Conservation (phyloP, 2,888 invertebrate genomes). For the Napeogenes sylphis region DNA sequence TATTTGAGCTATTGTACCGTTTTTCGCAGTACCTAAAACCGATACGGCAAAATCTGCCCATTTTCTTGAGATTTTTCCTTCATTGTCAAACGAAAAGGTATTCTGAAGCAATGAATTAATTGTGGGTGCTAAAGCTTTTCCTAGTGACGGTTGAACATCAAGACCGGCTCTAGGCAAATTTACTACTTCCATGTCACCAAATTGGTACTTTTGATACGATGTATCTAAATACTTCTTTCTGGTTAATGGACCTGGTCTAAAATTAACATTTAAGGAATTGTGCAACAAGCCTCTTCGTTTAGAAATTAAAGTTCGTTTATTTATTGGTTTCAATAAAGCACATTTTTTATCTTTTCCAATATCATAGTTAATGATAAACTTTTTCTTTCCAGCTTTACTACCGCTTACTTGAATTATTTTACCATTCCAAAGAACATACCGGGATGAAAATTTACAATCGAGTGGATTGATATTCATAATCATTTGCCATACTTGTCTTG, state of each 20-base stretch:
- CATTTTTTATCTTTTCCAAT: conserved; percentile 37
- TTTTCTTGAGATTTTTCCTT: conserved; percentile 62
- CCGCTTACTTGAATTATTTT: conserved; percentile 58
- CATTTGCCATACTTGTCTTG: conserved; percentile 67
- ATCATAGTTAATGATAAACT: conserved; percentile 54
- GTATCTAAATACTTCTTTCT: conserved; percentile 67
- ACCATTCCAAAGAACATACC: conserved; percentile 61
- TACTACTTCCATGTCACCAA: conserved; percentile 66
- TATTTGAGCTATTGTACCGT: conserved; percentile 39
- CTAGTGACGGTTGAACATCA: conserved; percentile 66
- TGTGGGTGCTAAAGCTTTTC: conserved; percentile 63
- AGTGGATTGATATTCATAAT: conserved; percentile 63
- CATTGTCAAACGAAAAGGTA: conserved; percentile 44
- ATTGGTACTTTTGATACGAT: conserved; percentile 60
- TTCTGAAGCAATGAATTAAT: conserved; percentile 62
- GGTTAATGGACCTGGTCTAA: conserved; percentile 77
- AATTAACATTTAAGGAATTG: conserved; percentile 59
- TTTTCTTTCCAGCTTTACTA: conserved; percentile 58
- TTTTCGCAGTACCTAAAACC: conserved; percentile 55
- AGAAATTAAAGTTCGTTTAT: conserved; percentile 30
- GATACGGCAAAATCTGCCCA: conserved; percentile 78
- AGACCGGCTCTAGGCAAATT: conserved; percentile 72
- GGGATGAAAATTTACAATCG: conserved; percentile 44
- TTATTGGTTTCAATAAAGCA: conserved; percentile 28
- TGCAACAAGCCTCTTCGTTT: conserved; percentile 49